phyloP scores from a whole-genome alignment of 2,888 invertebrate species.

The Aphodius granarius region DNA sequence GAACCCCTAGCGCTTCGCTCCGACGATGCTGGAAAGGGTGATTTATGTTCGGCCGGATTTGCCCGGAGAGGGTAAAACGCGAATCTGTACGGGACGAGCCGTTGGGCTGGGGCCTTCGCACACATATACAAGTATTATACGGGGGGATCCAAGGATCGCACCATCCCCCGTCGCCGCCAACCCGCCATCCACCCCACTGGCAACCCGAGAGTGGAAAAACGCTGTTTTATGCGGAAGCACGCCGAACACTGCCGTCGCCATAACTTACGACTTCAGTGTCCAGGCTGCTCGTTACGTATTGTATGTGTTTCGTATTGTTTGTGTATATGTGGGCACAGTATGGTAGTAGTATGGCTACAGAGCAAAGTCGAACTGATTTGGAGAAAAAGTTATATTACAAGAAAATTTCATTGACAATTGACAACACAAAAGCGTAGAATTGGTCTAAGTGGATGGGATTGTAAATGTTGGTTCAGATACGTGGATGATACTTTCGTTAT shows the following conservation, averaged over 20 bases:
- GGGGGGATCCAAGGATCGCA: background rate
- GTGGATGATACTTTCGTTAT: no score
- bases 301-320: background rate
- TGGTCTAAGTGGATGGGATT: no score
- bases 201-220: conserved; percentile 4
- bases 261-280: conserved; percentile 19
- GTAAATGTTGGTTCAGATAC: no score
- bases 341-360: no score
- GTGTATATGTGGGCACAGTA: no score
- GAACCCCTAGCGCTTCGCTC: background rate
- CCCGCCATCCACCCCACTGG: background rate
- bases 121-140: background rate
- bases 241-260: conserved; percentile 17
- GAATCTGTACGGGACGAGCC: background rate
- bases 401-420: no score
- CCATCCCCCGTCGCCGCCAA: background rate
- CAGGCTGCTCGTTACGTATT: background rate
- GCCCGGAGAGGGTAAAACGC: conserved; percentile 23
- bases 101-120: background rate
- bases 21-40: conserved; percentile 25
- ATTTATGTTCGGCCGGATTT: conserved; percentile 41
- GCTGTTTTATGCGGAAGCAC: conserved; percentile 29
- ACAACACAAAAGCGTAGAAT: no score
- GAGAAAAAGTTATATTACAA: no score
- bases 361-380: no score